phyloP scores from a whole-genome alignment of 2,888 invertebrate species.

The Drosophila kuntzei region DNA sequence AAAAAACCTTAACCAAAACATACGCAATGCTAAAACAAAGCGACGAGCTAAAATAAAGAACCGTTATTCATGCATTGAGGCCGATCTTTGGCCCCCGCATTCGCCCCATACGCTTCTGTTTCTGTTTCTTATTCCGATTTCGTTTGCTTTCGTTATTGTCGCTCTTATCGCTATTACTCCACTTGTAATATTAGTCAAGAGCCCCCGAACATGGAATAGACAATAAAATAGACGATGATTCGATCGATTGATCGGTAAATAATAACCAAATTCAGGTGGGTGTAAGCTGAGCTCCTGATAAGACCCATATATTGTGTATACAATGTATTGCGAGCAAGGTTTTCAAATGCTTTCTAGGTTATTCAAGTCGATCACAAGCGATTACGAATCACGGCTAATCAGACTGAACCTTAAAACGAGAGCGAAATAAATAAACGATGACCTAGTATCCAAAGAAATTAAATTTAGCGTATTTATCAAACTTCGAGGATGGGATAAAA shows the following conservation, averaged over 20 bases:
- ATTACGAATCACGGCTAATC: constrained; percentile 7
- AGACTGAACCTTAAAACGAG: constrained; percentile 10
- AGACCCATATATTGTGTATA: constrained; percentile 12
- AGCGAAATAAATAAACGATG: not conserved
- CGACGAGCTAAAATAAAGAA: constrained; percentile 26
- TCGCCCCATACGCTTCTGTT: constrained; percentile 12
- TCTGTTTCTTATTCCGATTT: constrained; percentile 23
- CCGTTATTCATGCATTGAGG: constrained; percentile 52
- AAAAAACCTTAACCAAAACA: constrained; percentile 10
- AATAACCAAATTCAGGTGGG: constrained; percentile 56
- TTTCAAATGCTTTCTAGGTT: constrained; percentile 47
- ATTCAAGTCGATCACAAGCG: constrained; percentile 5
- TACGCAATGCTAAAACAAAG: constrained; percentile 16
- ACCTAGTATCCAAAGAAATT: not conserved
- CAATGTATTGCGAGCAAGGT: constrained; percentile 47
- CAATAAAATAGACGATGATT: constrained; percentile 41
- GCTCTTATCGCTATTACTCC: constrained; percentile 45
- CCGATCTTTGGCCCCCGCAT: constrained; percentile 53
- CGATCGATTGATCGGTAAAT: constrained; percentile 21
- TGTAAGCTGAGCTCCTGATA: constrained; percentile 56
- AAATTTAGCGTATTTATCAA: not conserved
- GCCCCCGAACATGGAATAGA: constrained; percentile 20
- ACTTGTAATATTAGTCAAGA: constrained; percentile 60
- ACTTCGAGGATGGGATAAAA: not conserved
- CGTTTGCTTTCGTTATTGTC: constrained; percentile 23